These are phyloP conservation scores for Microtus montanus DNA, from an alignment of 2,113 vertebrate genomes.

Conservation along the genomic window DNA sequence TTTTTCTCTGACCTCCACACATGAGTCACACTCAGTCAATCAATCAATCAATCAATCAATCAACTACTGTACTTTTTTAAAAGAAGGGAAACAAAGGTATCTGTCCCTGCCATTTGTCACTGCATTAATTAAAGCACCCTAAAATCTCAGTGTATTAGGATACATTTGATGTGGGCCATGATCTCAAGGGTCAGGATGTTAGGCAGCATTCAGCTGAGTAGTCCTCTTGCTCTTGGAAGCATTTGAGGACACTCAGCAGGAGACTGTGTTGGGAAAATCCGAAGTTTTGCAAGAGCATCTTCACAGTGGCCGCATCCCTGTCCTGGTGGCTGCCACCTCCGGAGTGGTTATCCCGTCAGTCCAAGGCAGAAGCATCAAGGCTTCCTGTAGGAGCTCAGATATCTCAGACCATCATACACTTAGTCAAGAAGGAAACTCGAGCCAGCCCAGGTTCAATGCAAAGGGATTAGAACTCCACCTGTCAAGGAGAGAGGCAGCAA, in stretches of 20 bases:
- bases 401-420: not conserved
- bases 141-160: not conserved
- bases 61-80: not conserved
- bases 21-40: not conserved
- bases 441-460: not conserved
- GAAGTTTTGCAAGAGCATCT: not conserved
- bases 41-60: not conserved
- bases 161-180: not conserved
- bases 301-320: accelerated
- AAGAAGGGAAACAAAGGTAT: not conserved
- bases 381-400: not conserved
- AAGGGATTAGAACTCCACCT: not conserved
- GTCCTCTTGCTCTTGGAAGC: not conserved
- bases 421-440: not conserved
- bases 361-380: not conserved
- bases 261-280: not conserved
- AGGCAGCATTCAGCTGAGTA: not conserved
- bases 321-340: not conserved
- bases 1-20: not conserved
- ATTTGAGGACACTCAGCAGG: not conserved
- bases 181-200: not conserved
- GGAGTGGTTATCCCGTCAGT: not conserved
- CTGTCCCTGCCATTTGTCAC: not conserved
- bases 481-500: not conserved
- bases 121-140: not conserved